Base-by-base conservation (phyloP, 2,888 invertebrate genomes). In the Cephus nigrinus region DNA sequence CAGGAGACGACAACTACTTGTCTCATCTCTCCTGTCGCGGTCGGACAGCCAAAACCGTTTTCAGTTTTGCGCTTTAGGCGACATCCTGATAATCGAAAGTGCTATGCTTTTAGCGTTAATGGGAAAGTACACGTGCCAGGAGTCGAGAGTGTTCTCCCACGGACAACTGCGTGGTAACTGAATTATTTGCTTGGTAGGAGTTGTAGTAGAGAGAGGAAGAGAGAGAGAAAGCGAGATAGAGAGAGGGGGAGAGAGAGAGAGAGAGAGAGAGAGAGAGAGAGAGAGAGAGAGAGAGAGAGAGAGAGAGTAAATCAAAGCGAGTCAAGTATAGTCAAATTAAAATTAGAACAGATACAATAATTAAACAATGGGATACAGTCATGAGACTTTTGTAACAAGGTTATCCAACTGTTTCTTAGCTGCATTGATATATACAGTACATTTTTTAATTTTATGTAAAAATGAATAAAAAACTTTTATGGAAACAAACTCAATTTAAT, bases 41-140 rank as follows among this genome's bases (percentile, higher is more conserved):
- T 40, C 15, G 23, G 15, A 15, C 15, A 40, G 40, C 40, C 40
- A 40, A 40, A 40, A 40, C 40, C 86, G 86, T 90, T 90, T 89
- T 89, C 85, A 89, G 88, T 90, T 89, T 89, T 88, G 79, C 87
- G 86, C 87, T 85, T 87, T 86, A 80, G 82, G 83, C 87, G 85
- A 85, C 87, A 88, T 88, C 87, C 89, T 87, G 90, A 90, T 90
- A 90, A 90, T 90, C 90, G 90, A 90, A 88, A 89, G 88, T 89
- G 89, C 90, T 89, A 88, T 89, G 90, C 90, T 90, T 89, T 90
- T 90, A 90, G 89, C 87, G 87, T 88, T 90, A 90, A 90, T 90
- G 90, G 90, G 88, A 89, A 89, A 89, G 90, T 90, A 88, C 88
- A 88, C 88, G 88, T 86, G 74, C 76, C 80, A 83, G 73, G 78